These are phyloP conservation scores for Noctua janthina DNA, from an alignment of 2,888 invertebrate species.

Conservation along the genomic window DNA sequence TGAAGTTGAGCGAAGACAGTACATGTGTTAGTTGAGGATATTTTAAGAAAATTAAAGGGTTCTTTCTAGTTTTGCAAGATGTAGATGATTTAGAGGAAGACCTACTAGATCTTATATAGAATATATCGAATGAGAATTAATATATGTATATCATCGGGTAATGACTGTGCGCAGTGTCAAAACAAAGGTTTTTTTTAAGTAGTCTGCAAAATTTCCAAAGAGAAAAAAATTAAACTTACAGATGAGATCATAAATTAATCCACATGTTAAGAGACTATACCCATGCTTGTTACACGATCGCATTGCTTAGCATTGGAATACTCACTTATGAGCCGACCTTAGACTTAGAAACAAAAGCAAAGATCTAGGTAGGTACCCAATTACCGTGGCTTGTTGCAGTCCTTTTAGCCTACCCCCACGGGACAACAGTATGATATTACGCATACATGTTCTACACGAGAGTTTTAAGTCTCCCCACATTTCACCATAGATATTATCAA, in stretches of 20 bases:
- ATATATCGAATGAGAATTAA: background rate
- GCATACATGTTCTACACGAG: slow-evolving; percentile 35
- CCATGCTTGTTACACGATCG: background rate
- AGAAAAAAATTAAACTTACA: background rate
- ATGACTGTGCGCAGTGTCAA: background rate
- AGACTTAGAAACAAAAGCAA: background rate
- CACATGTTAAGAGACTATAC: background rate
- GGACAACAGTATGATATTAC: slow-evolving; percentile 41
- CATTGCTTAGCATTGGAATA: background rate
- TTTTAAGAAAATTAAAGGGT: background rate
- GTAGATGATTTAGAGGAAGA: background rate
- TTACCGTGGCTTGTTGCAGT: background rate
- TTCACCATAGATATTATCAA: slow-evolving; percentile 76
- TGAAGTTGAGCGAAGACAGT: slow-evolving; percentile 36
- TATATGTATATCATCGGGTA: background rate
- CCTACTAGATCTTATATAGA: background rate
- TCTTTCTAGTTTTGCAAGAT: background rate
- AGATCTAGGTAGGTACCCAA: background rate
- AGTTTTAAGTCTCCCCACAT: slow-evolving; percentile 44
- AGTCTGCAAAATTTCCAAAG: background rate
- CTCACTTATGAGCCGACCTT: background rate
- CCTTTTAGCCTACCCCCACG: slow-evolving; percentile 8
- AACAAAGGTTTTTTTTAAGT: background rate
- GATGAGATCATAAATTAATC: background rate
- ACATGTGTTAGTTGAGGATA: slow-evolving; percentile 30